Base-by-base conservation (phyloP, 2,113 vertebrate species). In the Anarhynchus alexandrinus region DNA sequence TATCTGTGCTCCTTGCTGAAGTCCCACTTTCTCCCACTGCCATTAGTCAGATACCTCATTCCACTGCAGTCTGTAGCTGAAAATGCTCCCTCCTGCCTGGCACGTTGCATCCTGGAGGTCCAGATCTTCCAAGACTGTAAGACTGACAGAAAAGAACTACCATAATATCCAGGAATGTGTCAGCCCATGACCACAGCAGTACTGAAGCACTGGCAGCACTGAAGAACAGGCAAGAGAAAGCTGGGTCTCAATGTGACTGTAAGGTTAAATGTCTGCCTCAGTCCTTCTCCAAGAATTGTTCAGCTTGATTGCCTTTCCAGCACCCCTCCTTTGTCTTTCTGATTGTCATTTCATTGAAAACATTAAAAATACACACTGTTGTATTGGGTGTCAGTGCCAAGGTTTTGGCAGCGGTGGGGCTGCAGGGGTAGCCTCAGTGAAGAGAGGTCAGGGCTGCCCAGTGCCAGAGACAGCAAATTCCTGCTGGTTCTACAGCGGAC, bases 401-500 rank as follows among this genome's bases (percentile, higher is more conserved):
- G 54, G 40, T 18, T 71, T 49, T 57, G 42, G 36, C 42, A 69
- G 65, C 6, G 11, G 43, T 57, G 26, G 25, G 42, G 57, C n/a
- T 57, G 29, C 26, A 64, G 72, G 20, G 11, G 16, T 55, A 54
- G 64, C 40, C 57, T 30, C 4, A 0, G 20, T 47, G 38, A 74
- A 43, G 30, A 82, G 45, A 40, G 55, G 47, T 32, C 42, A 42
- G 42, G 72, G 64, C 49, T 78, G 47, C 49, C 42, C 81, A 23
- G 34, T 51, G 58, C 43, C 43, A 34, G 49, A 64, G 40, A 36
- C 32, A 42, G 66, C 36, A 36, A 72, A 59, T 14, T 64, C 51
- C 38, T 76, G 62, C 29, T 0, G 0, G 13, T 16, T n/a, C 62
- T 38, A 5, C 43, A 52, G 25, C 0, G 2, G 52, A 45, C 43